Evolutionary conservation across 2,797 vertebrate genomes (phyloP).

Genomic region (Momotus momota): DNA sequence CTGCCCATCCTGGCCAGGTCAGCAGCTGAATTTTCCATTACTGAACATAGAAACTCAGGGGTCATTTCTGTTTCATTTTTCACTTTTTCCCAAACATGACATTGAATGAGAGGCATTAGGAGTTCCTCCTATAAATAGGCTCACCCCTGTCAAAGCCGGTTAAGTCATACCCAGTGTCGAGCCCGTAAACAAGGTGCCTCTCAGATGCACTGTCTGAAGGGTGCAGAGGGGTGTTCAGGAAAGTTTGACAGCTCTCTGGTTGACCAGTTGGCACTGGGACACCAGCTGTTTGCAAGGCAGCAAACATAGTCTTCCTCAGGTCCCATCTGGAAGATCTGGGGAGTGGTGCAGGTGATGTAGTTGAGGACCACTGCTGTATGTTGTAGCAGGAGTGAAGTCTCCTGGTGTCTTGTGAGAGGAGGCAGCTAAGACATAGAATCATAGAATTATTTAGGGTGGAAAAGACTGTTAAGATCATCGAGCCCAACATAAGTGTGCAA

Average conservation of each 20-base stretch:
- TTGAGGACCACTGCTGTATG: not conserved
- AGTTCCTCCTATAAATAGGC: conserved; percentile 67
- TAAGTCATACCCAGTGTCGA: conserved; percentile 48
- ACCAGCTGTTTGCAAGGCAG: not conserved
- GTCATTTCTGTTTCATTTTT: conserved; percentile 54
- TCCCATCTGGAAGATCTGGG: not conserved
- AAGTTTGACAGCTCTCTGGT: conserved; percentile 9
- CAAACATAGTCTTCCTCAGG: not conserved
- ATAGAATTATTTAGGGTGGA: not conserved
- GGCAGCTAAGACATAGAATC: not conserved
- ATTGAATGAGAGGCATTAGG: conserved; percentile 60
- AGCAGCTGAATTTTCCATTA: conserved; percentile 53
- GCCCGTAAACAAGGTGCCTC: conserved; percentile 46
- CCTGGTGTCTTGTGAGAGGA: not conserved
- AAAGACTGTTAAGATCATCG: not conserved
- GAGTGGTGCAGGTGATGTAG: not conserved
- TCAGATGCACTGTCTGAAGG: not conserved
- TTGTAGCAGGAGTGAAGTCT: not conserved
- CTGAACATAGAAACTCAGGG: conserved; percentile 10
- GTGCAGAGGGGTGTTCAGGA: not conserved
- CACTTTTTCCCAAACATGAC: conserved; percentile 50
- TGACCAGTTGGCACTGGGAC: not conserved
- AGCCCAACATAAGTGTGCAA: not conserved
- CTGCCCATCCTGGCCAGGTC: conserved; percentile 34
- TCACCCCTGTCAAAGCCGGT: conserved; percentile 61